Evolutionary conservation across 2,888 invertebrate genomes (phyloP).

Genomic region (Pammene fasciana): DNA sequence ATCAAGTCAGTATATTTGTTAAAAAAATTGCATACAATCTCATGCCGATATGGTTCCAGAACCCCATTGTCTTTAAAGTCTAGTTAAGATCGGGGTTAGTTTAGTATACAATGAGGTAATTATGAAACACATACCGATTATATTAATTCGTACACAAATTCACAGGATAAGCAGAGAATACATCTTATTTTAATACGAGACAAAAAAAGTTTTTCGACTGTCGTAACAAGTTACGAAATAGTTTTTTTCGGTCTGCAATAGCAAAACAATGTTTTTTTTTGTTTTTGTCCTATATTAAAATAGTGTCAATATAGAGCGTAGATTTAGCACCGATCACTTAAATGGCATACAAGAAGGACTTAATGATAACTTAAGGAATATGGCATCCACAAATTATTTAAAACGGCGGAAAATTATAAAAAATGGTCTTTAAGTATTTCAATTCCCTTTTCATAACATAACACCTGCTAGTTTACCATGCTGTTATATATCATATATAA

Average conservation of each 20-base stretch:
- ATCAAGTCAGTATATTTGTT: slow-evolving; percentile 80
- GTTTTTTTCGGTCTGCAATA: too few species aligned
- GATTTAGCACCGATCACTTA: slow-evolving; percentile 71
- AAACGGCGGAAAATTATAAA: slow-evolving; percentile 30
- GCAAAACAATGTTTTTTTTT: background rate
- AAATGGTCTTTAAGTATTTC: background rate
- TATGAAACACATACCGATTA: slow-evolving; percentile 77
- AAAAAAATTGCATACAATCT: slow-evolving; percentile 67
- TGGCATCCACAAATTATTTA: slow-evolving; percentile 64
- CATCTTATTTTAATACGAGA: slow-evolving; percentile 14
- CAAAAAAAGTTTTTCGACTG: background rate
- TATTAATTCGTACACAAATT: slow-evolving; percentile 68
- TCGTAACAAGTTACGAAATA: too few species aligned
- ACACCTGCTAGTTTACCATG: too few species aligned
- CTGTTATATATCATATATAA: too few species aligned
- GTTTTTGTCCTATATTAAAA: slow-evolving; percentile 35
- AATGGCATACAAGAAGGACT: slow-evolving; percentile 56
- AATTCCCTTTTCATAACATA: background rate
- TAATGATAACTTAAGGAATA: slow-evolving; percentile 68
- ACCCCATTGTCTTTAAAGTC: slow-evolving; percentile 75
- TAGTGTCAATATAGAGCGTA: slow-evolving; percentile 43
- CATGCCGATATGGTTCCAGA: slow-evolving; percentile 78
- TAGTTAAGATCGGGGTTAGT: slow-evolving; percentile 57
- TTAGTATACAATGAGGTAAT: slow-evolving; percentile 73
- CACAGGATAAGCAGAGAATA: slow-evolving; percentile 46